phyloP scores from a whole-genome alignment of 2,888 invertebrate species.

The Lasioglossum leucozonium region DNA sequence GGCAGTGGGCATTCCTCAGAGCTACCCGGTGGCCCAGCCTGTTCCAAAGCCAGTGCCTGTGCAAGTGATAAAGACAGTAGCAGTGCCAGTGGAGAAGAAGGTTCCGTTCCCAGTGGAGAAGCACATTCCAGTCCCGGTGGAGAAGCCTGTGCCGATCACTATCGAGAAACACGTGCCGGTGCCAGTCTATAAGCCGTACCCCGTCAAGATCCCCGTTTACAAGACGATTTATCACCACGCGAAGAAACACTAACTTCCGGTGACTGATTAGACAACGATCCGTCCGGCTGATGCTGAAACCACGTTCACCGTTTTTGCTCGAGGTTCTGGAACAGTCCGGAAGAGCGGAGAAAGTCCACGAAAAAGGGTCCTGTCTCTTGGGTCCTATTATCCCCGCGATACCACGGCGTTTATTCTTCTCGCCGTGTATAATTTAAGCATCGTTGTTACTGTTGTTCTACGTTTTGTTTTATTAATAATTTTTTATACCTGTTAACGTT shows the following conservation, averaged over 20 bases:
- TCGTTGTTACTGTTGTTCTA: conserved; percentile 29
- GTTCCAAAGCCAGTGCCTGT: conserved; percentile 89
- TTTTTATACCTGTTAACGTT: conserved; percentile 58
- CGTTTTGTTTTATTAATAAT: conserved; percentile 21
- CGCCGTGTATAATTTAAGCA: conserved; percentile 62
- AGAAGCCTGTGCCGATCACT: conserved; percentile 89
- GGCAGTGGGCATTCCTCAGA: conserved; percentile 87
- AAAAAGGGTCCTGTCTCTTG: conserved; percentile 50
- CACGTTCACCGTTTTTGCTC: conserved; percentile 20
- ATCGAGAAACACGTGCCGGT: conserved; percentile 89
- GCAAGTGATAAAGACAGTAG: conserved; percentile 89
- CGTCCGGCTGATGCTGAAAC: conserved; percentile 3
- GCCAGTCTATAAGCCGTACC: conserved; percentile 89
- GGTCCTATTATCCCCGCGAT: neutral
- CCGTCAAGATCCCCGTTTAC: conserved; percentile 90
- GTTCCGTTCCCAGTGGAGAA: conserved; percentile 90
- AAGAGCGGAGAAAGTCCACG: conserved; percentile 54
- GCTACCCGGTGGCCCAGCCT: conserved; percentile 89
- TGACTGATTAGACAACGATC: conserved; percentile 15
- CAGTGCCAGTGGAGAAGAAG: conserved; percentile 90
- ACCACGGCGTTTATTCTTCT: conserved; percentile 39
- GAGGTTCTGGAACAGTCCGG: neutral
- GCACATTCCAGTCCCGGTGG: conserved; percentile 88
- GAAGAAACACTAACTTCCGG: conserved; percentile 83
- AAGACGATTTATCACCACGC: conserved; percentile 90